These are phyloP conservation scores for Centropus bengalensis DNA, from an alignment of 2,113 vertebrate species.

Conservation along the genomic window DNA sequence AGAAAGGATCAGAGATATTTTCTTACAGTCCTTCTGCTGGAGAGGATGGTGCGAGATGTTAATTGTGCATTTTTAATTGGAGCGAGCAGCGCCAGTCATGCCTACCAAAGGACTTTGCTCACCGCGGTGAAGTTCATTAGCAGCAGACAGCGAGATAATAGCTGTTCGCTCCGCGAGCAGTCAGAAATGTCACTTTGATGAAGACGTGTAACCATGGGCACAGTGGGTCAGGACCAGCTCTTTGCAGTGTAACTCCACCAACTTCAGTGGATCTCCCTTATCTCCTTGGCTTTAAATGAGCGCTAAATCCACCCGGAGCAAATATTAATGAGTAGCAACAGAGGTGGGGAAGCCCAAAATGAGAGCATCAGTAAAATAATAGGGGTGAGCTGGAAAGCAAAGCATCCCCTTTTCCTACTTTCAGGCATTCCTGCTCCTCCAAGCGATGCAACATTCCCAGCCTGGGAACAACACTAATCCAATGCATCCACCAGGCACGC, in stretches of 20 bases:
- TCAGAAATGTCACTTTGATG: neutral
- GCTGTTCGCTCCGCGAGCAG: neutral
- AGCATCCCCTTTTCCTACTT: neutral
- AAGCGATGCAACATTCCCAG: neutral
- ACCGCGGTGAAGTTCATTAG: neutral
- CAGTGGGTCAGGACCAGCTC: neutral
- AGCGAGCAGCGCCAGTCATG: neutral
- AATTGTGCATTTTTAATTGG: neutral
- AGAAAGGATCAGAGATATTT: neutral
- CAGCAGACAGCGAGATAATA: neutral
- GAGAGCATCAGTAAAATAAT: neutral
- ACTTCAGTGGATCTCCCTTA: neutral
- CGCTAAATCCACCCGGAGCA: neutral
- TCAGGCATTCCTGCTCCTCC: neutral
- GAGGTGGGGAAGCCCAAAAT: neutral
- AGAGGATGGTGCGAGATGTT: neutral
- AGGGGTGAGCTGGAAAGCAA: neutral
- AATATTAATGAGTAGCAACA: neutral
- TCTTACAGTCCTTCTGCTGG: neutral
- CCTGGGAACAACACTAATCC: neutral
- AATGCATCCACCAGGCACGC: neutral
- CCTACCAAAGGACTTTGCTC: neutral
- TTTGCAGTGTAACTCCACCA: accelerated
- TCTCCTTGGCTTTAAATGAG: neutral
- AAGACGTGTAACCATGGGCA: neutral